Conservation (phyloP, 2,888 invertebrate species). For the Synanthedon myopaeformis region DNA sequence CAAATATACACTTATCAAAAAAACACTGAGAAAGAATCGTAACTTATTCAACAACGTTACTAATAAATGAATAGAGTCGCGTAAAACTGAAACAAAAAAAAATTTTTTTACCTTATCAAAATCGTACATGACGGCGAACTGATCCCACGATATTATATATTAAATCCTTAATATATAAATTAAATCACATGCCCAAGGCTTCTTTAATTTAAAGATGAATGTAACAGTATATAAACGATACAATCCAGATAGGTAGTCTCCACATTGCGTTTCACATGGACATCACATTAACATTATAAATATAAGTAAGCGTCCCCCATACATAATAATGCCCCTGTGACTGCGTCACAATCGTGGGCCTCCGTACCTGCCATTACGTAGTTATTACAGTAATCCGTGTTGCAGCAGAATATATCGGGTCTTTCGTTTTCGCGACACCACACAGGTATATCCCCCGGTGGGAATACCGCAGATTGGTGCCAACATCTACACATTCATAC, state of each 20-base stretch:
- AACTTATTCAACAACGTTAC: too few species aligned
- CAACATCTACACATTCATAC: conserved; percentile 71
- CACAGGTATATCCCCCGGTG: conserved; percentile 71
- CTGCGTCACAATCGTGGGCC: conserved; percentile 28
- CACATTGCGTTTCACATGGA: conserved; percentile 28
- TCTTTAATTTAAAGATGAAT: background rate
- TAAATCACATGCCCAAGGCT: too few species aligned
- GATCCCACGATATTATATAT: too few species aligned
- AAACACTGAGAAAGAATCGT: too few species aligned
- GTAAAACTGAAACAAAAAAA: too few species aligned
- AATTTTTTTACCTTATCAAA: too few species aligned
- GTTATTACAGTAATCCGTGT: conserved; percentile 78
- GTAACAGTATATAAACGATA: background rate
- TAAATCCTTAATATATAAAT: too few species aligned
- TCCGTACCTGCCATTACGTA: conserved; percentile 51
- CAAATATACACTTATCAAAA: too few species aligned
- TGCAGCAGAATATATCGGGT: conserved; percentile 72
- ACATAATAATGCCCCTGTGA: conserved; percentile 14
- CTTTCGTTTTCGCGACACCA: conserved; percentile 68
- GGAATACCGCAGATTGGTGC: conserved; percentile 68
- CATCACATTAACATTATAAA: conserved; percentile 43
- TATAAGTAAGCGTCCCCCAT: conserved; percentile 48
- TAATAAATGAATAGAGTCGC: too few species aligned
- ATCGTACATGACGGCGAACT: too few species aligned
- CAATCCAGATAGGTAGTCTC: background rate